These are phyloP conservation scores for Apotomis capreana DNA, from an alignment of 2,888 invertebrate species.

Conservation along the genomic window DNA sequence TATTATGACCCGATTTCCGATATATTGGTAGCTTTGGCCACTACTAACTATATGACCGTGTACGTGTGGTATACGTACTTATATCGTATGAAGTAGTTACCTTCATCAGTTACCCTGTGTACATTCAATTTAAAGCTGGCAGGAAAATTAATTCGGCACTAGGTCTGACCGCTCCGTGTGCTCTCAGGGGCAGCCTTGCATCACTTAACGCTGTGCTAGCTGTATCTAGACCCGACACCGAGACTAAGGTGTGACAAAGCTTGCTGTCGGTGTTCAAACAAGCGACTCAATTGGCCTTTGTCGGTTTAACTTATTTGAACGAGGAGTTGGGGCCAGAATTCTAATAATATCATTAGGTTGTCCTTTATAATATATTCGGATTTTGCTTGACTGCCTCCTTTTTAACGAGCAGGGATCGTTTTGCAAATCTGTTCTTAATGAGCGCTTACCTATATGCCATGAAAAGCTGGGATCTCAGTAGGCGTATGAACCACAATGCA, in stretches of 20 bases:
- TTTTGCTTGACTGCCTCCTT: slow-evolving; percentile 20
- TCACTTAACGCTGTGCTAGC: not conserved
- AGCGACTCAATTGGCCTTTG: not conserved
- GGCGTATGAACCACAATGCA: slow-evolving; percentile 12
- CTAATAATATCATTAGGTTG: not conserved
- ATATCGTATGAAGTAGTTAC: not conserved
- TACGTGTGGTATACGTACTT: too few relatives aligned
- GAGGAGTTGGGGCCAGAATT: not conserved
- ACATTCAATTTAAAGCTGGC: not conserved
- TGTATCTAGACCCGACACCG: not conserved
- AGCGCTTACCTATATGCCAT: slow-evolving; percentile 2
- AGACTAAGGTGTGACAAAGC: not conserved
- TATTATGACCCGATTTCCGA: too few relatives aligned
- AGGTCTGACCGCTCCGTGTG: not conserved
- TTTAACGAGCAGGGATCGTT: slow-evolving; percentile 7
- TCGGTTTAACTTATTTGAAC: slow-evolving; percentile 6
- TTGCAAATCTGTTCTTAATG: slow-evolving; percentile 24
- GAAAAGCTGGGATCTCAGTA: not conserved
- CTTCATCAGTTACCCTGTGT: not conserved
- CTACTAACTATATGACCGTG: too few relatives aligned
- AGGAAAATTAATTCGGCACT: not conserved
- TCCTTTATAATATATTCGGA: not conserved
- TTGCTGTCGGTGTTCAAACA: slow-evolving; percentile 12
- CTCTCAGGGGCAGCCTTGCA: not conserved
- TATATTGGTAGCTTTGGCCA: too few relatives aligned